phyloP scores from a whole-genome alignment of 1,140 invertebrate genomes.

The Neodiprion lecontei region DNA sequence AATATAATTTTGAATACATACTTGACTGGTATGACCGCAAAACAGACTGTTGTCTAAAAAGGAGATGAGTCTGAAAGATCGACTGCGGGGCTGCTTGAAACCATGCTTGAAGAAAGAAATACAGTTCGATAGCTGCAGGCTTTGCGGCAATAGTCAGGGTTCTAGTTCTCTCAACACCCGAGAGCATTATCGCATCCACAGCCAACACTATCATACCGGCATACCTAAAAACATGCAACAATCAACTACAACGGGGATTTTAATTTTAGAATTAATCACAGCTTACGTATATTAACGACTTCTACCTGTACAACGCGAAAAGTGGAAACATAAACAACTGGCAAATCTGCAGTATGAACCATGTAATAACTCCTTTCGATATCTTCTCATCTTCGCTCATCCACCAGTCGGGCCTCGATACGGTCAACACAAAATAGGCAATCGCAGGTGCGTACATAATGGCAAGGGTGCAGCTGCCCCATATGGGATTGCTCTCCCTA shows the following conservation, averaged over 20 bases:
- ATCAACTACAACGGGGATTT: slow-evolving; percentile 22
- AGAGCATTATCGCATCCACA: slow-evolving; percentile 70
- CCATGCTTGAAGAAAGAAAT: slow-evolving; percentile 78
- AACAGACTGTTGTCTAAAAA: slow-evolving; percentile 57
- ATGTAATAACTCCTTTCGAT: slow-evolving; percentile 51
- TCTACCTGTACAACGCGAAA: slow-evolving; percentile 72
- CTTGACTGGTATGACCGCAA: slow-evolving; percentile 46
- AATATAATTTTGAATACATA: slow-evolving; percentile 24
- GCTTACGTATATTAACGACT: slow-evolving; percentile 17
- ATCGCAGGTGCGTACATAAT: slow-evolving; percentile 65
- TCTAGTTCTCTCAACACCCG: slow-evolving; percentile 65
- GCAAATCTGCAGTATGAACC: slow-evolving; percentile 65
- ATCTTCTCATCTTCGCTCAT: slow-evolving; percentile 55
- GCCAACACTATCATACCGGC: slow-evolving; percentile 74
- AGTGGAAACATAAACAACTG: slow-evolving; percentile 71
- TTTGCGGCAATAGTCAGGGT: slow-evolving; percentile 64
- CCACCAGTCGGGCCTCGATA: slow-evolving; percentile 66
- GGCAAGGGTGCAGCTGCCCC: slow-evolving; percentile 60
- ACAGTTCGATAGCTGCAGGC: slow-evolving; percentile 72
- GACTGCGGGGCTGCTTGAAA: slow-evolving; percentile 76
- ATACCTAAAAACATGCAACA: slow-evolving; percentile 59
- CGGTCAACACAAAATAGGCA: slow-evolving; percentile 62
- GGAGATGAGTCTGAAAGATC: slow-evolving; percentile 67
- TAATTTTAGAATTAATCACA: slow-evolving; percentile 15
- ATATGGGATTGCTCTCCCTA: slow-evolving; percentile 55